Percentiles rank a stretch among this genome's conserved stretches.
These are phyloP conservation scores for Denticeps clupeoides DNA, from an alignment of 2,797 vertebrate species.

Conservation along the genomic window DNA sequence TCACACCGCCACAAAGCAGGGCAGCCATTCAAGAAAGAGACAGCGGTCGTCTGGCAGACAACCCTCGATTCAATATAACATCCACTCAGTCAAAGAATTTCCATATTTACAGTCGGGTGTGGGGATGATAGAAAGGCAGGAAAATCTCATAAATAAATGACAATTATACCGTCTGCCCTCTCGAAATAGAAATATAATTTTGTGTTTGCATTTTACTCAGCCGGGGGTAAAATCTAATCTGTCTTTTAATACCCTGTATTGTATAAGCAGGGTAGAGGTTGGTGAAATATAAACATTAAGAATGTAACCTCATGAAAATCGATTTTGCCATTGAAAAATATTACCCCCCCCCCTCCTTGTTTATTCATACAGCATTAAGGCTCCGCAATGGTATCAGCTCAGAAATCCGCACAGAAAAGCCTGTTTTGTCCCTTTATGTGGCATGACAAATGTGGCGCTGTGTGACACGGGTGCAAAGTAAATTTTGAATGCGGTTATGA, in stretches of 20 bases:
- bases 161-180: slow-evolving; percentile 77
- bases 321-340: slow-evolving; percentile 73
- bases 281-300: slow-evolving; percentile 68
- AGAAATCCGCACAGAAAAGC: slow-evolving; percentile 38
- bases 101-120: slow-evolving; percentile 77
- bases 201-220: slow-evolving; percentile 85
- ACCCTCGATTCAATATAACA: slow-evolving; percentile 71
- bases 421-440: slow-evolving; percentile 27
- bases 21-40: slow-evolving; percentile 12
- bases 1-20: slow-evolving; percentile 15
- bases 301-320: slow-evolving; percentile 83
- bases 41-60: slow-evolving; percentile 51
- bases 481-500: slow-evolving; percentile 9
- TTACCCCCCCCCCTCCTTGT: slow-evolving; percentile 60
- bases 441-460: slow-evolving; percentile 24
- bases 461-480: background rate
- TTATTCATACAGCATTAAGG: slow-evolving; percentile 56
- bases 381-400: slow-evolving; percentile 42
- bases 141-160: slow-evolving; percentile 94
- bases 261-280: slow-evolving; percentile 72
- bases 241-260: slow-evolving; percentile 80
- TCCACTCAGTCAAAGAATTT: slow-evolving; percentile 82
- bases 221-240: slow-evolving; percentile 89
- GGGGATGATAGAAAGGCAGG: slow-evolving; percentile 43
- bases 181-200: slow-evolving; percentile 87